Base-by-base conservation (phyloP, 2,113 vertebrate genomes). In the Ondatra zibethicus region DNA sequence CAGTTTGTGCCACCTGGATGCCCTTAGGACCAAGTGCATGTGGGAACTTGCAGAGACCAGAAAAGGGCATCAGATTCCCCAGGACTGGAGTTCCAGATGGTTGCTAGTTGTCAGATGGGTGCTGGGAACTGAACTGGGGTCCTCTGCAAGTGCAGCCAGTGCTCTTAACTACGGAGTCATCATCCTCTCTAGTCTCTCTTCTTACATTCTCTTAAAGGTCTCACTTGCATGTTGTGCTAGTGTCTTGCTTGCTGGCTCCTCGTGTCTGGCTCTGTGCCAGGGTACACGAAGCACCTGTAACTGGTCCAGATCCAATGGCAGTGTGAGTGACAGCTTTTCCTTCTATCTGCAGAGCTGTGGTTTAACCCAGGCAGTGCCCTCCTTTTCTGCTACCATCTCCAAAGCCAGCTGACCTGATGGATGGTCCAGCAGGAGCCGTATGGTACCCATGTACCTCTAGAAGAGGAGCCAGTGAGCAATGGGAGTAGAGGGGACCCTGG, bases 381-480 rank as follows among this genome's bases (percentile, higher is more conserved):
- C 45, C 70, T 77, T 66, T 89, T 88, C 45, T n/a, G 0, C 25
- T 91, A 88, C 73, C 63, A 68, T 73, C 45, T 50, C 52, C 66
- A 76, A 33, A 31, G 65, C 47, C 63, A 36, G 39, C 31, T 72
- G 68, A 87, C 29, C 23, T 47, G 25, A 78, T 19, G 47, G 5
- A 36, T 31, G 31, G 42, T 52, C 36, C 61, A 86, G 81, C 31
- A 80, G 58, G 78, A 70, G 10, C 61, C 68, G 4, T 55, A 0
- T 50, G 42, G 21, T 42, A 7, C 1, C 4, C 58, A 58, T 58
- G 47, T 23, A 33, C 61, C 50, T 63, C 25, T 6, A n/a, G 58
- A 11, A 11, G 7, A 19, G 13, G 0, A 2, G 50, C 21, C 23
- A 2, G 5, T 29, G 17, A 61, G 45, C 36, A n/a, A 3, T 0